Conservation (phyloP, 1,140 invertebrate species). For the Lasioglossum baleicum region DNA sequence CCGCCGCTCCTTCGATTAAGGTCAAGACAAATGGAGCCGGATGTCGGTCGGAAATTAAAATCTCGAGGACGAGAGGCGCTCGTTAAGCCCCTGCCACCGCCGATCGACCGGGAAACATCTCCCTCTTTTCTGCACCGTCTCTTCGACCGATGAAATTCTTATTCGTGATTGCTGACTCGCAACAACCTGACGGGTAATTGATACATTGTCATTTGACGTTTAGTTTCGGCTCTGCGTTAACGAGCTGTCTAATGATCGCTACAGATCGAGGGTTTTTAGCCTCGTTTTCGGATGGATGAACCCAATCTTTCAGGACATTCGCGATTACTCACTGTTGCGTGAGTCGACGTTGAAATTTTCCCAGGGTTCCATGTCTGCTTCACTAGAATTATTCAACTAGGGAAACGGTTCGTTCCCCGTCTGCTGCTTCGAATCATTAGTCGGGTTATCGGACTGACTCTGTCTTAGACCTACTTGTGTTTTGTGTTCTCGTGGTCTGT, state of each 20-base stretch:
- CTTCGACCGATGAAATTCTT: not conserved
- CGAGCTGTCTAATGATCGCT: not conserved
- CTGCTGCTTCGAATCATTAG: too few relatives aligned
- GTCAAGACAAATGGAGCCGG: conserved; percentile 61
- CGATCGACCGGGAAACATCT: conserved; percentile 29
- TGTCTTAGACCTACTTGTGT: too few relatives aligned
- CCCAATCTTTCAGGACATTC: too few relatives aligned
- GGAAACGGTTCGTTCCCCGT: too few relatives aligned
- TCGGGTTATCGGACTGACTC: too few relatives aligned
- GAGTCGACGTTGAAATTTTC: too few relatives aligned
- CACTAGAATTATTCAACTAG: too few relatives aligned
- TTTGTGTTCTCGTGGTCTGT: too few relatives aligned
- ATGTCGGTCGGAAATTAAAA: conserved; percentile 64
- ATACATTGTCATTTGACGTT: not conserved
- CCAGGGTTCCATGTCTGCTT: too few relatives aligned
- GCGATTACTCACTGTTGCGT: too few relatives aligned
- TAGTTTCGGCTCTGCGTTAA: not conserved
- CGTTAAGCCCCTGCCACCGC: conserved; percentile 40
- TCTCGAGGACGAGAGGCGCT: conserved; percentile 56
- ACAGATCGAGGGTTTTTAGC: not conserved
- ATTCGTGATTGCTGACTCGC: not conserved
- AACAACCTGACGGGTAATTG: not conserved
- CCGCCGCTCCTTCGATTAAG: conserved; percentile 53
- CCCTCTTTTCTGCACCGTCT: not conserved
- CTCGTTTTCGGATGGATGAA: too few relatives aligned